Evolutionary conservation across 1,140 invertebrate species (phyloP), one percentile per base, ranked within the genome.

Genomic region (Drosophila bocki): DNA sequence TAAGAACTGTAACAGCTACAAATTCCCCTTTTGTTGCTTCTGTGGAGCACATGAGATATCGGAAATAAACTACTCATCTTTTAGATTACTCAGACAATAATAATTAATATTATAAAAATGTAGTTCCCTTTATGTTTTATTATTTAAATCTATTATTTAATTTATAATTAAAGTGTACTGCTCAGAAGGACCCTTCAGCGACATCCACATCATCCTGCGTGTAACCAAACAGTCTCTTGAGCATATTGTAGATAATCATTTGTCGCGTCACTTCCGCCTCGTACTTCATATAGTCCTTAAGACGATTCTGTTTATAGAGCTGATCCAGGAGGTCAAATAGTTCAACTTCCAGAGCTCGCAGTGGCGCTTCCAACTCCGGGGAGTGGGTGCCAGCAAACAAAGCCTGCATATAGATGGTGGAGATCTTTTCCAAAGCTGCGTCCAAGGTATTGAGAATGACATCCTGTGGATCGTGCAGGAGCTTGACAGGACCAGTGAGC

Each of bases 241-340:
- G 60, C 91, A 92, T 83, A 42, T 84, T 92, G 50, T 92, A 92
- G 69, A 92, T 75, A 47, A 92, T 83, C 91, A 92, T 87, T 91
- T 92, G 91, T 57, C 82, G 75, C 45, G 91, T 91, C 57, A 92
- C 91, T 76, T 91, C 87, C 57, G 87, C 75, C 58, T 92, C 91
- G 45, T 92, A 92, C 37, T 78, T 82, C 84, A 92, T 92, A 22
- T 91, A 92, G 54, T 92, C 91, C 48, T 80, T 54, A 39, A 92
- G 64, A 7, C 91, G 87, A 53, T 92, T 61, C 69, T 90, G 67
- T 57, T 82, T 78, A 22, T 84, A 92, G 19, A 92, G 75, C 39
- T 65, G 56, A 59, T 92, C 91, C 39, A 92, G 57, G 3, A 91
- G 61, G 42, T 92, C 91, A 29, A 80, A 92, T 5, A 92, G 33